Evolutionary conservation across 35 echinoderm and acorn worm genomes (phyloP).

Genomic region (Holothuria glaberrima): DNA sequence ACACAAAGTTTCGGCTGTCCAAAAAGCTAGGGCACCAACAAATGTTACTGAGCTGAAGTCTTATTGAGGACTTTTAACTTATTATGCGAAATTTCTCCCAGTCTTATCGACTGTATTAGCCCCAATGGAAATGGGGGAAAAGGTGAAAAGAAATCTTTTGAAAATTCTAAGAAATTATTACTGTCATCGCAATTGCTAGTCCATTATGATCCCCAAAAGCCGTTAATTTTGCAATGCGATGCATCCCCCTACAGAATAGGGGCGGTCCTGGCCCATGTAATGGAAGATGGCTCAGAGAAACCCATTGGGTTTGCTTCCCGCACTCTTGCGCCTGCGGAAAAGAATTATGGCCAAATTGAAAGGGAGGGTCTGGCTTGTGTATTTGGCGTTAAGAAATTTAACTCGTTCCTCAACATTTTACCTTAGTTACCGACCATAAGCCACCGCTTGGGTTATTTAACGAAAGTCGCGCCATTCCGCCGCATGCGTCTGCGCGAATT

Average conservation of each 20-base stretch:
- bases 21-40: conserved; percentile 58
- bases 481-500: conserved; percentile 61
- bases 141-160: conserved; percentile 46
- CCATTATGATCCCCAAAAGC: conserved; percentile 60
- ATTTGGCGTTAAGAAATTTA: conserved; percentile 73
- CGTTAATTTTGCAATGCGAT: conserved; percentile 51
- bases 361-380: conserved; percentile 66
- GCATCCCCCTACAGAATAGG: conserved; percentile 63
- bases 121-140: conserved; percentile 56
- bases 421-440: conserved; percentile 67
- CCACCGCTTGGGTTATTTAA: conserved; percentile 54
- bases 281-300: conserved; percentile 56
- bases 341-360: conserved; percentile 69
- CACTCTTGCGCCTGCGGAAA: conserved; percentile 62
- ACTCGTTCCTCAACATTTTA: conserved; percentile 69
- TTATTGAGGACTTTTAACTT: conserved; percentile 64
- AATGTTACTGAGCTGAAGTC: conserved; percentile 62
- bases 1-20: conserved; percentile 54
- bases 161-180: conserved; percentile 59
- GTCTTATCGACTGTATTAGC: conserved; percentile 26
- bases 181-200: conserved; percentile 53
- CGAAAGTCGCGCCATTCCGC: conserved; percentile 54
- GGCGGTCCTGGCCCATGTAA: conserved; percentile 56
- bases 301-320: conserved; percentile 66
- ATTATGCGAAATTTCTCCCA: conserved; percentile 66